Base-by-base conservation (phyloP, 1,140 invertebrate genomes). In the Drosophila sp. region DNA sequence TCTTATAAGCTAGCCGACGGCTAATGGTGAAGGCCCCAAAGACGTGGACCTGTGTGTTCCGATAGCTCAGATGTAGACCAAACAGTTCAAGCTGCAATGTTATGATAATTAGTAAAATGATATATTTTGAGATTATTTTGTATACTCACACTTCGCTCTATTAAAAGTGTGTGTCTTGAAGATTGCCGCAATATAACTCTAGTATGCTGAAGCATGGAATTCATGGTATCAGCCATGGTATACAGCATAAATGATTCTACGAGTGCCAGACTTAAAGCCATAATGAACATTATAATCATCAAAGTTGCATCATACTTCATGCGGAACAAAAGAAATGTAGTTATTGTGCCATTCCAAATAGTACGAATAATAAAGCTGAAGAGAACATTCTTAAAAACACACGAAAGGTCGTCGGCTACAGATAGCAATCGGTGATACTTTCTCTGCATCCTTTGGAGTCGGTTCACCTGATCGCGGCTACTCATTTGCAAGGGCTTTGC, bases 141-240 rank as follows among this genome's bases (percentile, higher is more conserved):
- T 6, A 50, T 27, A 76, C 80, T 73, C 11, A 83, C 80, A 27
- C 33, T 72, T 35, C 69, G 63, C 0, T 84, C 77, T 25, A 76
- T 32, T 2, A 33, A 7, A 33, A 8, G n/a, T 0, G 7, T 29
- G 6, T 44, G 55, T 1, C 4, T 38, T 3, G 17, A 11, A 2
- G 64, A 32, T 7, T 61, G 23, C 0, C 60, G 44, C 7, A 70
- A 25, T 2, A 74, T 32, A 7, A 38, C 8, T 29, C 8, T 58
- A n/a, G 7, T 47, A 0, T 27, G 3, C 5, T 65, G 63, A 1
- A 70, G 25, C 4, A 55, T 23, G 5, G 3, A 57, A 32, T 55
- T 29, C 0, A 35, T 41, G n/a, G 29, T 4, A n/a, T 70, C 4
- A n/a, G 54, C 60, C 25, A 41, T 23, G 10, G 1, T 54, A n/a